Evolutionary conservation across 64 coral and sea anemone genomes (phyloP), one percentile per base, ranked within the genome.

Genomic region (Stylophora pistillata): DNA sequence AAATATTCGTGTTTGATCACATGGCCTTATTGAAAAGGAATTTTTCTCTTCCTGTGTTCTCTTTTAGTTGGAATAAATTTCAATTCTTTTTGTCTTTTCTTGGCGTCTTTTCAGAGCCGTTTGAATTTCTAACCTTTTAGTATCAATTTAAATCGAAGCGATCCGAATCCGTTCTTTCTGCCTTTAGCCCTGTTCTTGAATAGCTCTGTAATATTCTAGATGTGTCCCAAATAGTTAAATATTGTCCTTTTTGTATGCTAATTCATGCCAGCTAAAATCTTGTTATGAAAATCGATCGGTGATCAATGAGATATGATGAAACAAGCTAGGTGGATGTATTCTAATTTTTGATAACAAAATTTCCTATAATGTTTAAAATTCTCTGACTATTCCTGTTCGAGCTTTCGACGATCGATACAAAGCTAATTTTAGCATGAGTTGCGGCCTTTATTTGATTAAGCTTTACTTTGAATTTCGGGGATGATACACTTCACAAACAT

Each of bases 1-100:
- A 47, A 3, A 17, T n/a, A 41, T n/a, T 82, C 57, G 29, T 62
- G 58, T 62, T 82, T 82, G 30, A 82, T 82, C 79, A 82, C 58
- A 82, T 82, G 79, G 79, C 15, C 11, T 82, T 23, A 21, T 15
- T 64, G 30, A 20, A 64, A 65, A 21, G 30, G 30, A 18, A 82
- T 27, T 82, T 78, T 78, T 6, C 13, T 55, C 75, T 56, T 78
- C 21, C 75, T 56, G 75, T 78, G 23, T 13, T 12, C 14, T 26
- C 23, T 14, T 64, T 62, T 62, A 3, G 13, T 59, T 3, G 28
- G 5, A 2, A 0, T 25, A 25, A 84, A 53, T 21, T 23, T 21
- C 32, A 47, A 53, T 23, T 0, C 68, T 83, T 66, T 17, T 30
- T 63, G 60, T 0, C 34, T 70, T 84, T 26, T 25, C 17, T 15